Percentiles rank a stretch among this genome's conserved stretches.
These are phyloP conservation scores for Zingel zingel DNA, from an alignment of 2,113 vertebrate species.

Conservation along the genomic window DNA sequence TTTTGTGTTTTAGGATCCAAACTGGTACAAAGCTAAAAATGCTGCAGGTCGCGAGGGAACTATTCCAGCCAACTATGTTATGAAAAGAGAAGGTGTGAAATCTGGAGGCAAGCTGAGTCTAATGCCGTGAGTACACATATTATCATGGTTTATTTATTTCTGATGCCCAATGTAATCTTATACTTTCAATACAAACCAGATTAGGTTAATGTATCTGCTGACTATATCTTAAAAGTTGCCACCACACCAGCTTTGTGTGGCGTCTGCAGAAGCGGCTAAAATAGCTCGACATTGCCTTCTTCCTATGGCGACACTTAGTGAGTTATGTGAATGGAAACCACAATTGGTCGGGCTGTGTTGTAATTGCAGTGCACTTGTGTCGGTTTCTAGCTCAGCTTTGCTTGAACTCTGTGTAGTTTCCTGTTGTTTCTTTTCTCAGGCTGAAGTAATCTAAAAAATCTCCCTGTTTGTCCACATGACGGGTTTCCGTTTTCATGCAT, in stretches of 20 bases:
- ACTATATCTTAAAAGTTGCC: slow-evolving; percentile 2
- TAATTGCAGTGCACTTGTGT: slow-evolving; percentile 68
- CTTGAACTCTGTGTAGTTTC: slow-evolving; percentile 62
- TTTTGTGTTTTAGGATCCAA: slow-evolving; percentile 89
- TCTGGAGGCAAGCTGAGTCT: slow-evolving; percentile 94
- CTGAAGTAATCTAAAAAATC: slow-evolving; percentile 57
- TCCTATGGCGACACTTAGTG: slow-evolving; percentile 14
- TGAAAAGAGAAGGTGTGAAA: slow-evolving; percentile 95
- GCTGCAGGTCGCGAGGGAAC: slow-evolving; percentile 92
- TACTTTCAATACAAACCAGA: neutral
- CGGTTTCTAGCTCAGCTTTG: slow-evolving; percentile 57
- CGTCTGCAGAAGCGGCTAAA: slow-evolving; percentile 28
- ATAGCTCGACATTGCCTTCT: slow-evolving; percentile 37
- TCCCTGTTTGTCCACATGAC: slow-evolving; percentile 24
- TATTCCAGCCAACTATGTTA: slow-evolving; percentile 97
- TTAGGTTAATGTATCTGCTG: neutral
- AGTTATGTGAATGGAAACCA: slow-evolving; percentile 64
- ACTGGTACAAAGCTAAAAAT: slow-evolving; percentile 99
- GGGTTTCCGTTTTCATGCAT: slow-evolving; percentile 2
- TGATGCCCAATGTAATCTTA: neutral
- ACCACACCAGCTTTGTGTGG: neutral
- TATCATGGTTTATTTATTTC: neutral
- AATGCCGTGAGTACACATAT: slow-evolving; percentile 93
- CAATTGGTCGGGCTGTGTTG: slow-evolving; percentile 58
- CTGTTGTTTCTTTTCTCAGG: slow-evolving; percentile 72